A percentile compares a stretch with the other conserved stretches of the same genome.
Conservation (phyloP, 2,797 vertebrate species). For the Chrosomus eos region DNA sequence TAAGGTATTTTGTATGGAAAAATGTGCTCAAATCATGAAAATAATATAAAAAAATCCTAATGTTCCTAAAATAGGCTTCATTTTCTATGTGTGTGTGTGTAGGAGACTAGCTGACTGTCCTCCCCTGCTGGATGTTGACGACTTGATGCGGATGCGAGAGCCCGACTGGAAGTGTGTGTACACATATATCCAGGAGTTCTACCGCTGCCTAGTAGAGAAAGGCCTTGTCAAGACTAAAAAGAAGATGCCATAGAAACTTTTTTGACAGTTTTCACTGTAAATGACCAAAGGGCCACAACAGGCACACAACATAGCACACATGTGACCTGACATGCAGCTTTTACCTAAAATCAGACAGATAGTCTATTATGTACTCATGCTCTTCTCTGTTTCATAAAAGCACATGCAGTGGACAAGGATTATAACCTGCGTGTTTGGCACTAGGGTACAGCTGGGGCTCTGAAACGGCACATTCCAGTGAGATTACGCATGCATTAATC, state of each 20-base stretch:
- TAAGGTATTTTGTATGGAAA: neutral
- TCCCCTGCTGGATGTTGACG: constrained; percentile 94
- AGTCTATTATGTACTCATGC: neutral
- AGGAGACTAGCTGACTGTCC: constrained; percentile 95
- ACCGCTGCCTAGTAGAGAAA: constrained; percentile 97
- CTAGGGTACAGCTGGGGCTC: constrained; percentile 36
- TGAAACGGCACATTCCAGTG: constrained; percentile 69
- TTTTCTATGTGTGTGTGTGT: constrained; percentile 73
- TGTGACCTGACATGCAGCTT: constrained; percentile 7
- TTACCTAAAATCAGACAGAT: constrained; percentile 8
- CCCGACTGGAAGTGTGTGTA: constrained; percentile 99
- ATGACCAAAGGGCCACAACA: constrained; percentile 19
- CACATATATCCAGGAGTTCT: constrained; percentile 99
- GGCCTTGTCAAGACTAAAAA: constrained; percentile 99
- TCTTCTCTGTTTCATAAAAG: constrained; percentile 4
- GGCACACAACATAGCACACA: constrained; percentile 10
- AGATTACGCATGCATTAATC: constrained; percentile 79
- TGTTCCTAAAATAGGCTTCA: constrained; percentile 45
- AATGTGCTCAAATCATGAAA: neutral
- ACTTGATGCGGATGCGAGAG: constrained; percentile 94
- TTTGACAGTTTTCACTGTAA: constrained; percentile 19
- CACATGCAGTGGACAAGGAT: constrained; percentile 1
- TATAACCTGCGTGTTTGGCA: constrained; percentile 26
- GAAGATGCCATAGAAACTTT: constrained; percentile 57
- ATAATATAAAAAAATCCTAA: neutral